Base-by-base conservation (phyloP, 2,113 vertebrate genomes). In the Vulpes lagopus region DNA sequence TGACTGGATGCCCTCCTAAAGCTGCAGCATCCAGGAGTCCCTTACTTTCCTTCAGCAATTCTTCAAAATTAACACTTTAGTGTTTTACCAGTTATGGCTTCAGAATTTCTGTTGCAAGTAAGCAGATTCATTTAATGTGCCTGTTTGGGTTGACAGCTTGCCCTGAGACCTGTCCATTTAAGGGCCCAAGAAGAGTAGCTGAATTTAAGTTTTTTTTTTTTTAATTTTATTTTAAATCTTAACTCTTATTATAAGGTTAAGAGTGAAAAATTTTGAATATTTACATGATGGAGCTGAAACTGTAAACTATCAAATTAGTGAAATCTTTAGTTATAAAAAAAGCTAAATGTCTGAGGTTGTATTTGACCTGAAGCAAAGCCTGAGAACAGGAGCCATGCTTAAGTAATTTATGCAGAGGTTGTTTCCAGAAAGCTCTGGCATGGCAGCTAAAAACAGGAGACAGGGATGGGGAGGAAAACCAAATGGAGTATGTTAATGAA, bases 101-200 rank as follows among this genome's bases (percentile, higher is more conserved):
- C 22, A 95, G 57, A 92, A 25, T 10, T 76, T 67, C 35, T 65
- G 1, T 19, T 64, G 1, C 11, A 65, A 17, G n/a, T 43, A 94
- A 87, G 22, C 6, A 86, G 17, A 94, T 57, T 65, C 8, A 83
- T 4, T 86, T 17, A 51, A 5, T 30, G 2, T 38, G 2, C 17
- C 11, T n/a, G 2, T 64, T 30, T 16, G 65, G 2, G 3, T 9
- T 59, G 11, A 35, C 22, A n/a, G 10, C 81, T 74, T 79, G 5
- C 2, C 38, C 12, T 76, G 14, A 89, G 25, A 64, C n/a, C 25
- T 82, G 12, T 65, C n/a, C 2, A n/a, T 16, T 57, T 9, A 81
- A 60, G 35, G 6, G 0, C 0, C 14, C 4, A n/a, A n/a, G 32
- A 38, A 87, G 49, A 59, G 5, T 17, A 43, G 4, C 1, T 57